Conservation (phyloP, 1,140 invertebrate species). For the Drosophila rhopaloa region DNA sequence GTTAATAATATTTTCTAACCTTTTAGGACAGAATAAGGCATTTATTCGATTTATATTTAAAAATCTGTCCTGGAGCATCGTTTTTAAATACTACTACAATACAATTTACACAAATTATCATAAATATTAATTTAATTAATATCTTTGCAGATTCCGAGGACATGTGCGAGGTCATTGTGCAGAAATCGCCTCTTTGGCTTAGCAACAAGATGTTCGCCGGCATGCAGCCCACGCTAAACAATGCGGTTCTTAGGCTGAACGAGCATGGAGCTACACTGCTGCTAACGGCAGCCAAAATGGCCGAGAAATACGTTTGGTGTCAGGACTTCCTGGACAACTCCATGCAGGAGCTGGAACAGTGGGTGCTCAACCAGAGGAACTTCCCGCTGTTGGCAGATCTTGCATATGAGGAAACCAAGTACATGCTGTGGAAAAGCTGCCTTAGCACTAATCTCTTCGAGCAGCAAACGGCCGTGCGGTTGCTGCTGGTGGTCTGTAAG, state of each 20-base stretch:
- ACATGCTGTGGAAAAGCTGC: constrained; percentile 78
- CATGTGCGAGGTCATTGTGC: constrained; percentile 62
- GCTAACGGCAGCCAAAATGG: constrained; percentile 67
- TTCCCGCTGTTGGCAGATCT: constrained; percentile 76
- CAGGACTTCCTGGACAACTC: constrained; percentile 86
- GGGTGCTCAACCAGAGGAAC: constrained; percentile 70
- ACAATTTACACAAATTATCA: too few relatives aligned
- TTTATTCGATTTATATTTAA: too few relatives aligned
- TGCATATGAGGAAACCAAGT: constrained; percentile 73
- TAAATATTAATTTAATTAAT: neutral
- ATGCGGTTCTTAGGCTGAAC: constrained; percentile 68
- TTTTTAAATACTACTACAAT: too few relatives aligned
- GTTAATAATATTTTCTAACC: too few relatives aligned
- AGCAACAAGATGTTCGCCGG: constrained; percentile 75
- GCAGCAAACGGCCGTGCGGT: constrained; percentile 85
- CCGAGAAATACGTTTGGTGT: constrained; percentile 76
- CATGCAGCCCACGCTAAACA: constrained; percentile 81
- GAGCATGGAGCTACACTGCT: constrained; percentile 70
- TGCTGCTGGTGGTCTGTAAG: constrained; percentile 80
- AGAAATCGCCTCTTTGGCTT: constrained; percentile 74
- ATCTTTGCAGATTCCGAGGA: constrained; percentile 60
- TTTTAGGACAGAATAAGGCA: too few relatives aligned
- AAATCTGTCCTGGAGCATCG: too few relatives aligned
- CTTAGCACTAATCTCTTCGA: constrained; percentile 71
- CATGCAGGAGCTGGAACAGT: constrained; percentile 84